Conservation (phyloP, 2,797 vertebrate species). For the Alca torda region DNA sequence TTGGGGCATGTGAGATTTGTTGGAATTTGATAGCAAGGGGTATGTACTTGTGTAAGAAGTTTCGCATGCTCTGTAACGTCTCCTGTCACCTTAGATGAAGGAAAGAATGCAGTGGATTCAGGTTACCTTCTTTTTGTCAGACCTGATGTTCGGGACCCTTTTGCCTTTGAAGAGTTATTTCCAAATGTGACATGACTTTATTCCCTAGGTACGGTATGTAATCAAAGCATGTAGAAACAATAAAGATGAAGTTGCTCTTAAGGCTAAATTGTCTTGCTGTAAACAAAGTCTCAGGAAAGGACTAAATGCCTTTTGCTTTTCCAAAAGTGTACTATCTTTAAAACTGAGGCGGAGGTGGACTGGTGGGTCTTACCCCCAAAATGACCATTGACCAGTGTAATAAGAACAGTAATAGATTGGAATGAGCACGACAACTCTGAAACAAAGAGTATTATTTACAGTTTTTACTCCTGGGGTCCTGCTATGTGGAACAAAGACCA, state of each 20-base stretch:
- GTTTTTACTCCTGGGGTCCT: not conserved
- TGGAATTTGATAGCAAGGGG: not conserved
- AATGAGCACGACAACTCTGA: not conserved
- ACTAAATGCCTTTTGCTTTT: not conserved
- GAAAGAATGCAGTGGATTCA: not conserved
- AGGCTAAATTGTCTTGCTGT: not conserved
- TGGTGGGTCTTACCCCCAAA: not conserved
- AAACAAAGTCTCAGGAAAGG: not conserved
- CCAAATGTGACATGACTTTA: not conserved
- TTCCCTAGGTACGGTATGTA: not conserved
- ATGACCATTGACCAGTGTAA: not conserved
- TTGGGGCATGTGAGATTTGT: accelerated
- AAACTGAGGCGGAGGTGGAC: not conserved
- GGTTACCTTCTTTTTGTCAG: not conserved
- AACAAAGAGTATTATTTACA: not conserved
- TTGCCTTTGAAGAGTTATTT: not conserved
- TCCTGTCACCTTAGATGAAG: not conserved
- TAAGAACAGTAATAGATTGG: not conserved
- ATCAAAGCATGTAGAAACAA: not conserved
- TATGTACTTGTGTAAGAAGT: not conserved
- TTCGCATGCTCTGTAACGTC: not conserved
- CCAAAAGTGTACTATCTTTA: not conserved
- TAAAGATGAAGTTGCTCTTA: not conserved
- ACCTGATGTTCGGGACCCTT: not conserved
- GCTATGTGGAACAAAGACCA: not conserved